A percentile compares a stretch with the other conserved stretches of the same genome.
These are phyloP conservation scores for Gymnarchus niloticus DNA, from an alignment of 2,113 vertebrate genomes.

Conservation along the genomic window DNA sequence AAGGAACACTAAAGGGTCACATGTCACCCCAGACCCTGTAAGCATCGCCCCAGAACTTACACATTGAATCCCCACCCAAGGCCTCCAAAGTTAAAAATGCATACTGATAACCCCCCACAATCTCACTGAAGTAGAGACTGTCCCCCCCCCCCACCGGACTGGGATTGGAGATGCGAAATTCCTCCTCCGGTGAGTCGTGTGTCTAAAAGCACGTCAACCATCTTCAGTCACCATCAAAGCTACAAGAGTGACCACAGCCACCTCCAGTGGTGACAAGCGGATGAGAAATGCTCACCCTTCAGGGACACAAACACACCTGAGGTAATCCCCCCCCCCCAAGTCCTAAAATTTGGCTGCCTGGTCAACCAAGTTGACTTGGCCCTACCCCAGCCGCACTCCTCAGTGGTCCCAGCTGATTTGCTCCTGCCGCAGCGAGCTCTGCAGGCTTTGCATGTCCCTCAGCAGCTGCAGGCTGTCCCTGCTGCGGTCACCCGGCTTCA, in stretches of 20 bases:
- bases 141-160: not conserved
- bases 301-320: not conserved
- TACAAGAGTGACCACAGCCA: not conserved
- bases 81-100: not conserved
- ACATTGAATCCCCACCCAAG: not conserved
- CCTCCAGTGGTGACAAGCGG: not conserved
- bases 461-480: constrained; percentile 78
- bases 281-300: not conserved
- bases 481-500: constrained; percentile 74
- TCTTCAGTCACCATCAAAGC: no score
- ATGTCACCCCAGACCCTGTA: not conserved
- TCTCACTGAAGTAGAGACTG: not conserved
- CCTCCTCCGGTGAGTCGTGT: no score
- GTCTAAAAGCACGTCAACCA: not conserved
- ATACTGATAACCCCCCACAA: not conserved
- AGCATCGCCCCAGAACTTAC: not conserved
- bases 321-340: no score
- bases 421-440: constrained; percentile 74
- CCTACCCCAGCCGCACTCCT: constrained; percentile 27
- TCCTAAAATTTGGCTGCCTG: not conserved
- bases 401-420: constrained; percentile 66
- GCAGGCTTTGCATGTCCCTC: constrained; percentile 86
- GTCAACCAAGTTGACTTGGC: no score
- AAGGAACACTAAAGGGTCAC: not conserved
- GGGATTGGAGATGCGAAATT: no score